These are phyloP conservation scores for Sebastes miniatus DNA, from an alignment of 2,797 vertebrate genomes.

Conservation along the genomic window DNA sequence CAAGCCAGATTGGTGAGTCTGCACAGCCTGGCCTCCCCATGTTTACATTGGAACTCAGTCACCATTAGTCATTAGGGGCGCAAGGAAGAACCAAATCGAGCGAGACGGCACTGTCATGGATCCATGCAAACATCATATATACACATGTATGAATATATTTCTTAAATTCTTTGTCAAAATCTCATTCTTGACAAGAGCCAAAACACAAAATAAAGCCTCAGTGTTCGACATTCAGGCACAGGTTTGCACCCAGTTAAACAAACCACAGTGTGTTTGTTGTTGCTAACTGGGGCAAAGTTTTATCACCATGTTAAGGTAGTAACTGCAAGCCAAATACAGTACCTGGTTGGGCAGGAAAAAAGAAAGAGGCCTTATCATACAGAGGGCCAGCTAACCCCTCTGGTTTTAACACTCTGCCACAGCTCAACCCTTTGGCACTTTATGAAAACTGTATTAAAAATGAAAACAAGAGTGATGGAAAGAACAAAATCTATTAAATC, in stretches of 20 bases:
- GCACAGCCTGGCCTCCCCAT: conserved; percentile 31
- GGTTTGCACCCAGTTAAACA: conserved; percentile 53
- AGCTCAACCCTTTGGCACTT: conserved; percentile 21
- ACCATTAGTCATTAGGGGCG: conserved; percentile 52
- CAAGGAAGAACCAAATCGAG: conserved; percentile 46
- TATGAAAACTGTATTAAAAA: conserved; percentile 43
- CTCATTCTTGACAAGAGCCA: conserved; percentile 24
- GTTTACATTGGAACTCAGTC: conserved; percentile 68
- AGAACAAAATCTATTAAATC: conserved; percentile 23
- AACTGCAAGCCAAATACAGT: conserved; percentile 46
- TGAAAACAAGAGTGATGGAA: conserved; percentile 39
- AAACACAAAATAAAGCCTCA: conserved; percentile 43
- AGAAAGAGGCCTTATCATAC: conserved; percentile 38
- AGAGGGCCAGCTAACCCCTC: conserved; percentile 7
- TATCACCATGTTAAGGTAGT: conserved; percentile 35
- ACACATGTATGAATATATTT: conserved; percentile 28
- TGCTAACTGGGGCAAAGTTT: conserved; percentile 40
- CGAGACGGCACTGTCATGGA: conserved; percentile 54
- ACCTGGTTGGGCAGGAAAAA: conserved; percentile 35
- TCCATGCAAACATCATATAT: conserved; percentile 59
- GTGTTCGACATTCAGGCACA: conserved; percentile 26
- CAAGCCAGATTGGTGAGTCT: conserved; percentile 50
- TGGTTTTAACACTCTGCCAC: conserved; percentile 27
- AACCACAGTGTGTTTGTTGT: conserved; percentile 22
- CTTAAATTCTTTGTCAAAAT: conserved; percentile 27